Base-by-base conservation (phyloP, 2,888 invertebrate species). In the Eilema griseolum region DNA sequence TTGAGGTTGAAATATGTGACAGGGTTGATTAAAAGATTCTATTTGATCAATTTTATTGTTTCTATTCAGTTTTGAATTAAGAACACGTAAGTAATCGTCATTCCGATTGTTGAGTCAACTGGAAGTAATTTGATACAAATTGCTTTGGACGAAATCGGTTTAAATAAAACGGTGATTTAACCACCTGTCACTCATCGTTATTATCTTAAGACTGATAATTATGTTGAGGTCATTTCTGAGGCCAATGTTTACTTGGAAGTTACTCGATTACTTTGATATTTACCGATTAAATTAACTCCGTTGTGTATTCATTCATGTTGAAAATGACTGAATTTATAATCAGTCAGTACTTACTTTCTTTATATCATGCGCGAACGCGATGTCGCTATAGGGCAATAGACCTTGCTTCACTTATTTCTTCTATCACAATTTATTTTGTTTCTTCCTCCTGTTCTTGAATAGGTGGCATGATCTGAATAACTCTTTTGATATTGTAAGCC, bases 1-100 rank as follows among this genome's bases (percentile, higher is more conserved):
- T 81, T 83, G 78, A 76, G 78, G 79, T 78, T 77, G 75, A 79
- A 77, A 79, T 81, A 83, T 81, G 77, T 75, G 81, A 73, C 75
- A 68, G 62, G 41, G 62, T 31, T 62, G 71, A 76, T 74, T 57
- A 69, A 68, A 31, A 67, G 71, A 66, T 77, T 75, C 28, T 68
- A 41, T 68, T 74, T 69, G 31, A 73, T 74, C 70, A 26, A 26
- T 65, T 65, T 67, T 64, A 67, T 67, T 65, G 24, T 66, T 70
- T 57, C 31, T 57, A 61, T 41, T 33, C 60, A 63, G 24, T 70
- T 64, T 67, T 59, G 16, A 60, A 59, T 69, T 23, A 66, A 12
- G 24, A 52, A 63, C 11, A 2, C 12, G 57, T 59, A 57, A 37
- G 57, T 59, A 57, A 37, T 62, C 41, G n/a, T 37, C 52, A 56